These are phyloP conservation scores for Lepidotrigona ventralis DNA, from an alignment of 1,140 invertebrate species.

Conservation along the genomic window DNA sequence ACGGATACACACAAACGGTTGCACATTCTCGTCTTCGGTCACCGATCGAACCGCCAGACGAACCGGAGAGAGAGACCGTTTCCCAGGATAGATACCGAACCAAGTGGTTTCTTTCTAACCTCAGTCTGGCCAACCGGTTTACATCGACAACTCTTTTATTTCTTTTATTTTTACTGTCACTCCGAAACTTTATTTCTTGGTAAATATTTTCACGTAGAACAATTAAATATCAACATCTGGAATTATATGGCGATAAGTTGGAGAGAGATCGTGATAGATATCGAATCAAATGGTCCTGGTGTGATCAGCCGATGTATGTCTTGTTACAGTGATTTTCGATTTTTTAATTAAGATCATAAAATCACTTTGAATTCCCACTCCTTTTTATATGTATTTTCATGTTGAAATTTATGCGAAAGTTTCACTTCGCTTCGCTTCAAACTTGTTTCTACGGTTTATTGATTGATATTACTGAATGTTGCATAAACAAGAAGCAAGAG, in stretches of 20 bases:
- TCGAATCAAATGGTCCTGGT: too few relatives aligned
- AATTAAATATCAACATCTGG: too few relatives aligned
- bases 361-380: neutral
- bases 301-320: too few relatives aligned
- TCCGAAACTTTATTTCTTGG: too few relatives aligned
- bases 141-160: too few relatives aligned
- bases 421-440: neutral
- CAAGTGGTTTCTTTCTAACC: conserved; percentile 18
- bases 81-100: conserved; percentile 2
- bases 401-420: neutral
- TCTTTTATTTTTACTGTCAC: too few relatives aligned
- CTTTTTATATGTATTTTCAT: neutral
- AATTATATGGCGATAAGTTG: too few relatives aligned
- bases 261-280: too few relatives aligned
- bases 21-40: neutral
- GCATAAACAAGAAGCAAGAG: neutral
- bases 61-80: conserved; percentile 25
- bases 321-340: too few relatives aligned
- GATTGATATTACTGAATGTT: neutral
- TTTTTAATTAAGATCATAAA: too few relatives aligned
- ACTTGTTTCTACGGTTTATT: neutral
- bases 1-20: conserved; percentile 13
- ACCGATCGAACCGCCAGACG: neutral
- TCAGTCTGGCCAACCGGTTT: neutral
- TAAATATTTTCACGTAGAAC: too few relatives aligned